These are phyloP conservation scores for Smutsia temminckii DNA, from an alignment of 2,797 vertebrate species.

Conservation along the genomic window DNA sequence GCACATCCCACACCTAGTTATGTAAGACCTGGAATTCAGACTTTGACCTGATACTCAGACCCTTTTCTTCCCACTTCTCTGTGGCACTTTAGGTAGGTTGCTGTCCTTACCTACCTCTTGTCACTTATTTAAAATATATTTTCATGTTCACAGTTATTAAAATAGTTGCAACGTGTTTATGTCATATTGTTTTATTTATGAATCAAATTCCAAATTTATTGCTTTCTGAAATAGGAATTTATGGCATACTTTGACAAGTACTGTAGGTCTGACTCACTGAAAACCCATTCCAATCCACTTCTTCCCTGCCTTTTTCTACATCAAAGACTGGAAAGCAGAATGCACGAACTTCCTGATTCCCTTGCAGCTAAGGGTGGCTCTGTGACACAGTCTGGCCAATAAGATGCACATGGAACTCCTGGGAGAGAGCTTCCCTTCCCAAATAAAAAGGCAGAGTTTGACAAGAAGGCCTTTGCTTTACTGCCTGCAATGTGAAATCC, in stretches of 20 bases:
- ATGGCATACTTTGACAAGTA: conserved; percentile 22
- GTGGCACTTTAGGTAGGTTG: background rate
- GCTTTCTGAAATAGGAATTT: conserved; percentile 1
- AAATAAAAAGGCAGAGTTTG: background rate
- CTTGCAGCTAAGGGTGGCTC: background rate
- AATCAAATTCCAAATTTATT: conserved; percentile 25
- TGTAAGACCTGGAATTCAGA: background rate
- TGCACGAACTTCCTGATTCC: background rate
- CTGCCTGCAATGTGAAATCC: background rate
- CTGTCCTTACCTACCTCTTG: background rate
- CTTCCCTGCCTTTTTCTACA: background rate
- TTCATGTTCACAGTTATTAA: background rate
- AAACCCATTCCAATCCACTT: background rate
- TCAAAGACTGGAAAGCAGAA: background rate
- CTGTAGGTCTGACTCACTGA: background rate
- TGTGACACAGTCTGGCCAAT: background rate
- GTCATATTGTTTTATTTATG: background rate
- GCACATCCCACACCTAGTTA: background rate
- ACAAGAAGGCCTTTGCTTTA: background rate
- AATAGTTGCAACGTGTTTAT: background rate
- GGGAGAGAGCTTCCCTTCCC: background rate
- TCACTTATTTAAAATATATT: background rate
- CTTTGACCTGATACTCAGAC: background rate
- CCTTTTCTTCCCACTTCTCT: background rate
- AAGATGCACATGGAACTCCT: background rate